These are phyloP conservation scores for Phrynosoma platyrhinos DNA, from an alignment of 2,113 vertebrate genomes.

Conservation along the genomic window DNA sequence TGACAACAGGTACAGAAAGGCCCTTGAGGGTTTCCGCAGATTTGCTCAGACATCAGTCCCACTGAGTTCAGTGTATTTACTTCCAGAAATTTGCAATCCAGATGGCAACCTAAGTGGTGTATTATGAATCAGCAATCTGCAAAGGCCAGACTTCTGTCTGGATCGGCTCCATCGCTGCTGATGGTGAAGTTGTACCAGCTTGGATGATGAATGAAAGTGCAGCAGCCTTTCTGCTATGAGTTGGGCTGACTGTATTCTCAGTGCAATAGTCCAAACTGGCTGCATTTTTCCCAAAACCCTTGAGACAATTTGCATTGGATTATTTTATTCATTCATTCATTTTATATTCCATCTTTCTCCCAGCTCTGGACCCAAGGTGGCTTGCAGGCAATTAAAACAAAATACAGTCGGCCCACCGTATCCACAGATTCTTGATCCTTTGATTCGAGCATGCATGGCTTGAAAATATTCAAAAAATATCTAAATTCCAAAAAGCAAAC, in stretches of 20 bases:
- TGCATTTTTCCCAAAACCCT: neutral
- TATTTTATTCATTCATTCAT: no score
- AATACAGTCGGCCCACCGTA: no score
- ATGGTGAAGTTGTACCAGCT: neutral
- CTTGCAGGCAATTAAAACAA: no score
- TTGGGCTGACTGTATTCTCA: neutral
- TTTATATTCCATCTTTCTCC: no score
- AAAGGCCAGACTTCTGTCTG: neutral
- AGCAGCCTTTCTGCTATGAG: neutral
- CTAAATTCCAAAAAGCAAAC: no score
- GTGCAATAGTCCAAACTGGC: no score
- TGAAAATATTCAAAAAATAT: no score
- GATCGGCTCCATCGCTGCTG: neutral
- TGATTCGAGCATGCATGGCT: no score
- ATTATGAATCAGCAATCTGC: conserved; percentile 14
- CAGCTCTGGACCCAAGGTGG: no score
- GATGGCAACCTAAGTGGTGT: neutral
- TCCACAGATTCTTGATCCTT: no score
- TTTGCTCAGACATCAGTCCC: neutral
- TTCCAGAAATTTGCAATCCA: neutral
- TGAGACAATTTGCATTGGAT: neutral
- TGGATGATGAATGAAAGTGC: neutral
- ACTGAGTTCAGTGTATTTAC: neutral
- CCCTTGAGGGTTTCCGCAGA: no score
- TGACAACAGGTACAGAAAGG: no score